Evolutionary conservation across 2,888 invertebrate species (phyloP), one percentile per base, ranked within the genome.

Genomic region (Axea sp.): DNA sequence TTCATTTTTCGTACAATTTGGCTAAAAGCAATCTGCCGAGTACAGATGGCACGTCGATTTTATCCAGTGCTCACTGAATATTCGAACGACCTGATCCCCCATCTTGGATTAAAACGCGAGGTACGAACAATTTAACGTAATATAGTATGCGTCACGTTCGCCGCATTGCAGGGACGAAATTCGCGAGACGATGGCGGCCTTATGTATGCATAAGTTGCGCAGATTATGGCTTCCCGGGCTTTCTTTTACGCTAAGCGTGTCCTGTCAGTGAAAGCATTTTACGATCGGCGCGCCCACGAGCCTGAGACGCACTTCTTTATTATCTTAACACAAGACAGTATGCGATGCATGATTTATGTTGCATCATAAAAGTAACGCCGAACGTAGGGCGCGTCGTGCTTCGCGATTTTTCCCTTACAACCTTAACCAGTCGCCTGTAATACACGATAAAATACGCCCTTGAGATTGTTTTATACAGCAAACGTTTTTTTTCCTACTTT

Each of bases 181-280:
- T 62, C 41, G 51, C 47, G 55, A 55, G 3, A 37, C 22, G 14
- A 45, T 1, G n/a, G 62, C 33, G 39, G 62, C 35, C 64, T 71
- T 55, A 55, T 47, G 57, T 69, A 55, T 69, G 76, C 78, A 76
- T 81, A 80, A 83, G 78, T 81, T 72, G 72, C 53, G 67, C 67
- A 76, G 81, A 83, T 80, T 80, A 82, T 80, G 79, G 73, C 76
- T 77, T 35, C 59, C 31, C 41, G 53, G 57, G 74, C 74, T 73
- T 73, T 76, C 71, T 77, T 77, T 75, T 72, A 67, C 77, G 80
- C 78, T 78, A 81, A 83, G 80, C 83, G 76, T 81, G 79, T 79
- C 83, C 81, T 81, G 84, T 81, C 82, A 81, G 82, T 80, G 62
- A 75, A 78, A 78, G 81, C 78, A 81, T 82, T 84, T 85, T 85